Percentiles rank a stretch among this genome's conserved stretches.
Evolutionary conservation across 2,888 invertebrate genomes (phyloP).

Genomic region (Thumatha senex): DNA sequence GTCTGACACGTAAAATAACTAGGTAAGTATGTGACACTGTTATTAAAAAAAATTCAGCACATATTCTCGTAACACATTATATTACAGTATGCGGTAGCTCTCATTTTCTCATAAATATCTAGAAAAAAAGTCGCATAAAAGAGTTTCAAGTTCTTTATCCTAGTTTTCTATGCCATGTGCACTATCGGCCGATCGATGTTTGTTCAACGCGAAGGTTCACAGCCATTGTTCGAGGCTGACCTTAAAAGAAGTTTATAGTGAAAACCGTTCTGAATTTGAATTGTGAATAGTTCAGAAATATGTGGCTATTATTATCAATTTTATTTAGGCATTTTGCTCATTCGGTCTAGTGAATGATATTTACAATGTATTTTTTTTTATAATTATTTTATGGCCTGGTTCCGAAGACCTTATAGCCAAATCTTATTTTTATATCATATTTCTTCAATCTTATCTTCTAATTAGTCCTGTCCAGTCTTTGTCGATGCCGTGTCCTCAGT

Average conservation of each 20-base stretch:
- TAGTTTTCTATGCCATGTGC: slow-evolving; percentile 26
- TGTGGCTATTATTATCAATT: slow-evolving; percentile 2
- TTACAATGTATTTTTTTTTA: too few relatives aligned
- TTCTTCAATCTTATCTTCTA: too few relatives aligned
- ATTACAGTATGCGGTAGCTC: not conserved
- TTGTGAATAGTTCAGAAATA: slow-evolving; percentile 4
- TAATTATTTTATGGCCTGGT: too few relatives aligned
- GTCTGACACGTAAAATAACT: too few relatives aligned
- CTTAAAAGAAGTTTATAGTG: slow-evolving; percentile 18
- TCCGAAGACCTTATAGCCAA: too few relatives aligned
- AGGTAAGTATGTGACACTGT: too few relatives aligned
- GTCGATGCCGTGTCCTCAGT: too few relatives aligned
- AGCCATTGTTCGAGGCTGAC: slow-evolving; percentile 28
- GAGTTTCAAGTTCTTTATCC: not conserved
- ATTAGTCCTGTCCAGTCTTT: too few relatives aligned
- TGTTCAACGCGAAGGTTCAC: slow-evolving; percentile 27
- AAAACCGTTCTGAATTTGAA: slow-evolving; percentile 3
- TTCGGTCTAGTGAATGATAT: not conserved
- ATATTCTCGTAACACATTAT: too few relatives aligned
- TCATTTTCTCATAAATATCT: not conserved
- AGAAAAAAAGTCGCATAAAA: not conserved
- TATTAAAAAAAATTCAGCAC: too few relatives aligned
- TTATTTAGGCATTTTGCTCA: not conserved
- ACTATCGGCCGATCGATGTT: slow-evolving; percentile 25
- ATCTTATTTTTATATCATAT: too few relatives aligned